Evolutionary conservation across 2,888 invertebrate genomes (phyloP).

Genomic region (Alsophila aescularia): DNA sequence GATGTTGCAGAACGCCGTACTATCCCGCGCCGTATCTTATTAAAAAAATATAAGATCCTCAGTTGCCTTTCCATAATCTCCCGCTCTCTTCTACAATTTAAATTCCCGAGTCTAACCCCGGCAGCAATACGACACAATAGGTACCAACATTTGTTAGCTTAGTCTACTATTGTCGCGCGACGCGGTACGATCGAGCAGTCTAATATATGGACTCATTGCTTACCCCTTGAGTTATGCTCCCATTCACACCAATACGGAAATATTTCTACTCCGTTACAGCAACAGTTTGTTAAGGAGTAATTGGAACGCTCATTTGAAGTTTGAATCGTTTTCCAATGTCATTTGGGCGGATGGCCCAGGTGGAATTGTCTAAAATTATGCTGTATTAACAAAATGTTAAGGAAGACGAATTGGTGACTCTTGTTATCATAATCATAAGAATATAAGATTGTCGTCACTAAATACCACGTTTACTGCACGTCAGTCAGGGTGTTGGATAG

Average conservation of each 20-base stretch:
- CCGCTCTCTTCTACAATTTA: constrained; percentile 39
- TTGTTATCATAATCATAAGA: no score
- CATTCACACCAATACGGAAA: not conserved
- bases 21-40: no score
- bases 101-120: constrained; percentile 46
- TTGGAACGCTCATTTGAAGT: constrained; percentile 11
- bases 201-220: constrained; percentile 52
- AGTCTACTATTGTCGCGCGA: constrained; percentile 55
- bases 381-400: no score
- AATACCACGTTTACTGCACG: no score
- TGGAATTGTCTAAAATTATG: not conserved
- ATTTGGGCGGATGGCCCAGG: not conserved
- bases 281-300: constrained; percentile 8
- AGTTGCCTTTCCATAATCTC: no score
- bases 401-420: no score
- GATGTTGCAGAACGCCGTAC: no score
- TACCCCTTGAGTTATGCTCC: constrained; percentile 29
- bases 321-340: constrained; percentile 6
- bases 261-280: constrained; percentile 1
- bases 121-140: constrained; percentile 62
- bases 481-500: no score
- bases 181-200: constrained; percentile 41
- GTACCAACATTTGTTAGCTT: constrained; percentile 60
- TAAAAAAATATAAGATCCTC: not conserved
- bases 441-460: no score